These are phyloP conservation scores for Enteromius treurensis DNA, from an alignment of 2,797 vertebrate genomes.

Conservation along the genomic window DNA sequence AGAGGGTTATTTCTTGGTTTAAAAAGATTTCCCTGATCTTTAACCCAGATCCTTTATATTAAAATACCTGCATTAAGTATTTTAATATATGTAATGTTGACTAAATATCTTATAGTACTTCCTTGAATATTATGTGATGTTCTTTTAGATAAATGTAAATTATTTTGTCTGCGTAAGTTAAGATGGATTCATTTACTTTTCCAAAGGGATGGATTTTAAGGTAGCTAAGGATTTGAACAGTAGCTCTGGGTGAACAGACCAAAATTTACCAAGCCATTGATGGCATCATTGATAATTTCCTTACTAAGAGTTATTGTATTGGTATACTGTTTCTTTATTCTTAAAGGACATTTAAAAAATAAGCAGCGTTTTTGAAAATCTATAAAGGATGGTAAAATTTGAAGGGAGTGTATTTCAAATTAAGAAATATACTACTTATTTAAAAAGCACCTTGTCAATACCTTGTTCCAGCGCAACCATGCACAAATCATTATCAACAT, in stretches of 20 bases:
- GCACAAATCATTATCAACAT: not conserved
- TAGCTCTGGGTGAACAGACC: slow-evolving; percentile 14
- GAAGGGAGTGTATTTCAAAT: not conserved
- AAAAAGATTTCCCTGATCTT: slow-evolving; percentile 7
- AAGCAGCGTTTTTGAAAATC: not conserved
- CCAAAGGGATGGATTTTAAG: not conserved
- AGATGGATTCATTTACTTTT: slow-evolving; percentile 27
- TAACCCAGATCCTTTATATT: slow-evolving; percentile 6
- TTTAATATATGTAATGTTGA: slow-evolving; percentile 44
- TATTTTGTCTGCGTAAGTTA: slow-evolving; percentile 59
- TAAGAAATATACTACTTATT: not conserved
- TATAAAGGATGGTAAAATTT: not conserved
- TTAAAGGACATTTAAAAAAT: not conserved
- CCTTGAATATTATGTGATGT: slow-evolving; percentile 20
- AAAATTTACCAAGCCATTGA: slow-evolving; percentile 15
- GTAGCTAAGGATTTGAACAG: not conserved
- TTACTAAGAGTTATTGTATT: not conserved
- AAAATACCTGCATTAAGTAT: slow-evolving; percentile 55
- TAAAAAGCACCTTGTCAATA: not conserved
- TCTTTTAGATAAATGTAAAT: slow-evolving; percentile 46
- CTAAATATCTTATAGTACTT: slow-evolving; percentile 32
- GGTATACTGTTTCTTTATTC: not conserved
- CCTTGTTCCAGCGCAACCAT: not conserved
- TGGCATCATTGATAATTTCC: not conserved
- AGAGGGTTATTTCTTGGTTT: slow-evolving; percentile 1